Base-by-base conservation (phyloP, 35 echinoderm and acorn worm genomes). In the Anneissia japonica region DNA sequence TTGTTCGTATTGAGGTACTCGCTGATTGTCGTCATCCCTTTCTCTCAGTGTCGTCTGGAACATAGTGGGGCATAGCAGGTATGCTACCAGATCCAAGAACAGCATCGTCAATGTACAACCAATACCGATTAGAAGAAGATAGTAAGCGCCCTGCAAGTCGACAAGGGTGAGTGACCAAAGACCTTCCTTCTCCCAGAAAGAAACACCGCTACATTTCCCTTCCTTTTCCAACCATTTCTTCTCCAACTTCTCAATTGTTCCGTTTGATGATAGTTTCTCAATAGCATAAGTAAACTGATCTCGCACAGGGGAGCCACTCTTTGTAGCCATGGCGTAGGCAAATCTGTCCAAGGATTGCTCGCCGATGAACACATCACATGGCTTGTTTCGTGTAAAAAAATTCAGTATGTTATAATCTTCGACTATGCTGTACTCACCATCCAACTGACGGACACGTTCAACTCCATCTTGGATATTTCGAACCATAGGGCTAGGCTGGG, bases 61-160 rank as follows among this genome's bases (percentile, higher is more conserved):
- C 51, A 64, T 64, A 64, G 51, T 64, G 11, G 51, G 51, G 51
- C 51, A 64, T 64, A 64, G 51, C 6, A 64, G 51, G 26, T 64
- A 64, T 23, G 51, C 51, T 64, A 97, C 33, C 23, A 91, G 76
- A 41, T 99, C 96, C 1, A 91, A 3, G n/a, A 92, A 40, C 26
- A 99, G 93, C 32, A 93, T 81, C 12, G 91, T 26, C 0, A 91
- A 36, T 0, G 85, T 77, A 72, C 86, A 46, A 37, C 86, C 72
- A 39, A 99, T 87, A 45, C 96, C 96, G 12, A 99, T 87, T 11
- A 99, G 77, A 9, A 99, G 84, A 64, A 64, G 51, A 23, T 64
- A 64, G 40, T 94, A 99, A n/a, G 89, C 82, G 28, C 96, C 92
- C 51, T 93, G 89, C 0, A 99, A 81, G 81, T 99, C 96, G 35